Evolutionary conservation across 2,113 vertebrate species (phyloP).

Genomic region (Apistogramma diplotaenia): DNA sequence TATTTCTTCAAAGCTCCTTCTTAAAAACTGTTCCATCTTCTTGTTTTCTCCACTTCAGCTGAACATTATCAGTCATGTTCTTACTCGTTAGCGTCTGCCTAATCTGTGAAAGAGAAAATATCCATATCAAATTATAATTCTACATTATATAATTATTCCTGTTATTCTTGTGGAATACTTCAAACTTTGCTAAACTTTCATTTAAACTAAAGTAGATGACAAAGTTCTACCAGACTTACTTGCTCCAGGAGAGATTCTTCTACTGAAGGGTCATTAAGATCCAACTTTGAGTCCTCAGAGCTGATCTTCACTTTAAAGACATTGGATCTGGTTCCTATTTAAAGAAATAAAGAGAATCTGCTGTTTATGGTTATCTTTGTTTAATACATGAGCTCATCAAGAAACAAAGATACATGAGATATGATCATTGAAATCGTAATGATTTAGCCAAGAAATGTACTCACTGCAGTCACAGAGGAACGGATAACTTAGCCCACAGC

Average conservation of each 20-base stretch:
- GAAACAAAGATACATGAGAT: neutral
- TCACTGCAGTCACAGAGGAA: slow-evolving; percentile 8
- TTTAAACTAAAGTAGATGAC: neutral
- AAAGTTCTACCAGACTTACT: neutral
- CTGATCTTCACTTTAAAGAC: neutral
- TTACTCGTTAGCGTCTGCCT: neutral
- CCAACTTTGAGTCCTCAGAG: neutral
- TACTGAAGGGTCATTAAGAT: neutral
- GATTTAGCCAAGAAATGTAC: neutral
- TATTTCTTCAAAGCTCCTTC: neutral
- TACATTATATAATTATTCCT: too few species aligned
- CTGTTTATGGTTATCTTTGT: neutral
- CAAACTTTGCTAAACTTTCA: neutral
- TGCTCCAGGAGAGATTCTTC: neutral
- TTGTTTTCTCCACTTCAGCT: neutral
- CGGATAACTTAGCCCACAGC: neutral
- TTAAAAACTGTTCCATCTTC: neutral
- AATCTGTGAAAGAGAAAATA: neutral
- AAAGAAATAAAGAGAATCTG: too few species aligned
- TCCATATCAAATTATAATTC: neutral
- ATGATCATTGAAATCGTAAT: neutral
- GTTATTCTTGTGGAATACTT: too few species aligned
- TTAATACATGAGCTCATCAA: neutral
- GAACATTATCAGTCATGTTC: neutral
- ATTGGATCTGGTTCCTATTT: neutral